These are phyloP conservation scores for Drosophila jambulina DNA, from an alignment of 1,140 invertebrate species.

Conservation along the genomic window DNA sequence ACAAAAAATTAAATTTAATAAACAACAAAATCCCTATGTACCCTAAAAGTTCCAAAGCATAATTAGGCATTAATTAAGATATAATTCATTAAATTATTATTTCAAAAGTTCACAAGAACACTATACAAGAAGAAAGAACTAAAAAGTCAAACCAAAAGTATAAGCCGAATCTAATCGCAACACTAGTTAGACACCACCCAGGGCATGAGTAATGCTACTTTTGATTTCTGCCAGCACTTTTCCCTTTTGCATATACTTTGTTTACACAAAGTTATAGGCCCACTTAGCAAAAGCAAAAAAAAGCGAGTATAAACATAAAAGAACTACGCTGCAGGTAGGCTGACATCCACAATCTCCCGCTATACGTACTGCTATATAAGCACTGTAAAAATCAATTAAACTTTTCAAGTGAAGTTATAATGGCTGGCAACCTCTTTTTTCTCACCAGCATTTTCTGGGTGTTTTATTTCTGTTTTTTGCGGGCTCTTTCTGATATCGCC, in stretches of 20 bases:
- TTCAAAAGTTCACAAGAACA: too few species aligned
- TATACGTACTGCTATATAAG: conserved; percentile 24
- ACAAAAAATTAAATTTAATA: too few species aligned
- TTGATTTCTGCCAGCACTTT: conserved; percentile 57
- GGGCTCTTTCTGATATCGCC: conserved; percentile 32
- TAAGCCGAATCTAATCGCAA: conserved; percentile 8
- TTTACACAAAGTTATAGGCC: conserved; percentile 60
- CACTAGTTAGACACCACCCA: conserved; percentile 12
- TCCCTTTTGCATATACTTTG: conserved; percentile 41
- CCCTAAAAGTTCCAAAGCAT: neutral
- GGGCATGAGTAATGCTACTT: conserved; percentile 53
- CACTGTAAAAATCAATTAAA: conserved; percentile 83
- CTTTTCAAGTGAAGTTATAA: conserved; percentile 83
- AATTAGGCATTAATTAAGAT: neutral
- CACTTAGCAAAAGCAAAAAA: conserved; percentile 38
- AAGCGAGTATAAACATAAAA: conserved; percentile 2
- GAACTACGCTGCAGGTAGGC: conserved; percentile 42
- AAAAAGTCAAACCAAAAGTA: conserved; percentile 13
- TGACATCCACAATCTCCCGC: conserved; percentile 7
- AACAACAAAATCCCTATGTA: neutral
- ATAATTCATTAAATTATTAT: neutral
- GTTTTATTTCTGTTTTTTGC: conserved; percentile 45
- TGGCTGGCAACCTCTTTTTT: conserved; percentile 65
- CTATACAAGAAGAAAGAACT: neutral
- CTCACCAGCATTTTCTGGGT: conserved; percentile 20